phyloP scores from a whole-genome alignment of 1,140 invertebrate species.

The Condylostylus longicornis region DNA sequence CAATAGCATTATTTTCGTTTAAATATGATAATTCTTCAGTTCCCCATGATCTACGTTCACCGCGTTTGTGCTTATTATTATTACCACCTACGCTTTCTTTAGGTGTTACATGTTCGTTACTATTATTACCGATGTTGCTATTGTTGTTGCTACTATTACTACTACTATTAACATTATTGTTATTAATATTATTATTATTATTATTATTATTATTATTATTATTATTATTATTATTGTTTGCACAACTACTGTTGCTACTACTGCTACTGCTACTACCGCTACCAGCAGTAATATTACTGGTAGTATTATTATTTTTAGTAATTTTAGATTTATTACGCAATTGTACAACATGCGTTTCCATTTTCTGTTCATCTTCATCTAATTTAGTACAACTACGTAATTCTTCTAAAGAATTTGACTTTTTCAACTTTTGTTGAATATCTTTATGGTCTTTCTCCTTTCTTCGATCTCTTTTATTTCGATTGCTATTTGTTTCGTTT shows the following conservation, averaged over 20 bases:
- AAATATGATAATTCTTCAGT: constrained; percentile 37
- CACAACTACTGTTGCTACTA: constrained; percentile 4
- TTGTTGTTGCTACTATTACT: constrained; percentile 19
- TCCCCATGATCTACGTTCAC: constrained; percentile 46
- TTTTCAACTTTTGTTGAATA: constrained; percentile 34
- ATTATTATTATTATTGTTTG: constrained; percentile 7
- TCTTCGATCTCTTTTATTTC: constrained; percentile 23
- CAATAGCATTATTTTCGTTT: constrained; percentile 11
- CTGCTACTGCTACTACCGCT: constrained; percentile 16
- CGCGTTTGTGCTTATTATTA: constrained; percentile 8
- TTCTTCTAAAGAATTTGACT: constrained; percentile 51
- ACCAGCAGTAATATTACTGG: constrained; percentile 5
- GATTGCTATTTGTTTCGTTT: constrained; percentile 2
- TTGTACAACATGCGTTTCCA: constrained; percentile 31
- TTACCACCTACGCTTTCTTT: constrained; percentile 13
- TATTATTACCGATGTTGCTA: constrained; percentile 11
- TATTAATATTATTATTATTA: background rate
- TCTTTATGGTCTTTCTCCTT: constrained; percentile 19
- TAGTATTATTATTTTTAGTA: constrained; percentile 1
- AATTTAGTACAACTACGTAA: constrained; percentile 34
- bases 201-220: constrained; percentile 10
- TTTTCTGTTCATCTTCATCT: constrained; percentile 29
- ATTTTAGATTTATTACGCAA: constrained; percentile 28
- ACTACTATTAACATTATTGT: background rate
- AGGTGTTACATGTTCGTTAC: constrained; percentile 4